A percentile compares a stretch with the other conserved stretches of the same genome.
These are phyloP conservation scores for Polyommatus icarus DNA, from an alignment of 2,888 invertebrate genomes.

Conservation along the genomic window DNA sequence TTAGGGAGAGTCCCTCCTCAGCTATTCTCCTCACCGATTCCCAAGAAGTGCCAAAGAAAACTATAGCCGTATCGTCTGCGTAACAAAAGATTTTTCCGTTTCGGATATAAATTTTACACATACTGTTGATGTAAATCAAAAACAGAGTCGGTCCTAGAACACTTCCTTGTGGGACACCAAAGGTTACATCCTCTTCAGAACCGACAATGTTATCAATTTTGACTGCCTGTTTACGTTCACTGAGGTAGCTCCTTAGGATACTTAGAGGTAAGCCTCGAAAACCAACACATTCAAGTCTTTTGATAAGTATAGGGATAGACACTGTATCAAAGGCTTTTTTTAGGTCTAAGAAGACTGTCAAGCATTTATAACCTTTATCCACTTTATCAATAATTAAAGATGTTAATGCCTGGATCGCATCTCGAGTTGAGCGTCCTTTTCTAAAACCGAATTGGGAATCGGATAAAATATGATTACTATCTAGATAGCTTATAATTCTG, in stretches of 20 bases:
- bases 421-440: constrained; percentile 33
- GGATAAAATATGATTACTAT: constrained; percentile 25
- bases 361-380: constrained; percentile 33
- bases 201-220: constrained; percentile 32
- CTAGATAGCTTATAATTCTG: constrained; percentile 5
- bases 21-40: too few species aligned
- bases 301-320: constrained; percentile 15
- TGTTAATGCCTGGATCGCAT: constrained; percentile 30
- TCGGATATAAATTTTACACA: background rate
- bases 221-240: constrained; percentile 31
- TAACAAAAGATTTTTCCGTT: background rate
- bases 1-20: too few species aligned
- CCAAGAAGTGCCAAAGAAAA: too few species aligned
- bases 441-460: constrained; percentile 33
- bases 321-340: constrained; percentile 19
- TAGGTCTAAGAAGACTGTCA: constrained; percentile 25
- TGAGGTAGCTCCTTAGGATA: background rate
- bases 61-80: constrained; percentile 20
- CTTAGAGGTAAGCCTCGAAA: constrained; percentile 28
- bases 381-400: constrained; percentile 32
- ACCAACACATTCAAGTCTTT: constrained; percentile 15
- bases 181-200: background rate
- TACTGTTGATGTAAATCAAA: background rate
- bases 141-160: constrained; percentile 6
- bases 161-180: background rate